A percentile compares a stretch with the other conserved stretches of the same genome.
These are phyloP conservation scores for Merops nubicus DNA, from an alignment of 2,113 vertebrate species.

Conservation along the genomic window DNA sequence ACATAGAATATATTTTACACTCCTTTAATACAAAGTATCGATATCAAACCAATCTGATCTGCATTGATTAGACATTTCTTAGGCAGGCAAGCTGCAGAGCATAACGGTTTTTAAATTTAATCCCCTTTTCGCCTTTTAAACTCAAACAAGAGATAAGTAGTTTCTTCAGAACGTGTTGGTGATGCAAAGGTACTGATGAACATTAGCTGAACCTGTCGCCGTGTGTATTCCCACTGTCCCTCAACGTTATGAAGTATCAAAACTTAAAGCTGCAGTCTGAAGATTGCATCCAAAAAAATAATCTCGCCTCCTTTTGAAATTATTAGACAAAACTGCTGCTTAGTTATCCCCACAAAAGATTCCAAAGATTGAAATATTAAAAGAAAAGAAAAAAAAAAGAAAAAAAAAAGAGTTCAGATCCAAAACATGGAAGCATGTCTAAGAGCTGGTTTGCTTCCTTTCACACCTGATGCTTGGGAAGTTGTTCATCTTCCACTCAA, in stretches of 20 bases:
- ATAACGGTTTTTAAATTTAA: slow-evolving; percentile 14
- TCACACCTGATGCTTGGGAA: slow-evolving; percentile 43
- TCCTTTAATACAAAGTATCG: slow-evolving; percentile 76
- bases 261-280: slow-evolving; percentile 38
- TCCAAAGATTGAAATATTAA: slow-evolving; percentile 8
- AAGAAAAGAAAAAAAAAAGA: not conserved
- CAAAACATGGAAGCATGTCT: slow-evolving; percentile 11
- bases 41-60: slow-evolving; percentile 69
- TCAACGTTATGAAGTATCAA: slow-evolving; percentile 2
- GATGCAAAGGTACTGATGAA: not conserved
- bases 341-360: slow-evolving; percentile 59
- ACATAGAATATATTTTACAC: slow-evolving; percentile 71
- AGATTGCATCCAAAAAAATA: not conserved
- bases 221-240: not conserved
- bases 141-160: not conserved
- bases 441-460: slow-evolving; percentile 58
- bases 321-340: slow-evolving; percentile 38
- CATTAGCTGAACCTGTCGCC: not conserved
- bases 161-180: not conserved
- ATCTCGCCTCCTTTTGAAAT: slow-evolving; percentile 31
- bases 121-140: not conserved
- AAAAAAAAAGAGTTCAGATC: not conserved
- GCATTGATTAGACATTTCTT: slow-evolving; percentile 39
- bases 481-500: slow-evolving; percentile 68
- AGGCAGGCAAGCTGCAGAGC: slow-evolving; percentile 21